Evolutionary conservation across 2,888 invertebrate genomes (phyloP).

Genomic region (Cynaeus angustus): DNA sequence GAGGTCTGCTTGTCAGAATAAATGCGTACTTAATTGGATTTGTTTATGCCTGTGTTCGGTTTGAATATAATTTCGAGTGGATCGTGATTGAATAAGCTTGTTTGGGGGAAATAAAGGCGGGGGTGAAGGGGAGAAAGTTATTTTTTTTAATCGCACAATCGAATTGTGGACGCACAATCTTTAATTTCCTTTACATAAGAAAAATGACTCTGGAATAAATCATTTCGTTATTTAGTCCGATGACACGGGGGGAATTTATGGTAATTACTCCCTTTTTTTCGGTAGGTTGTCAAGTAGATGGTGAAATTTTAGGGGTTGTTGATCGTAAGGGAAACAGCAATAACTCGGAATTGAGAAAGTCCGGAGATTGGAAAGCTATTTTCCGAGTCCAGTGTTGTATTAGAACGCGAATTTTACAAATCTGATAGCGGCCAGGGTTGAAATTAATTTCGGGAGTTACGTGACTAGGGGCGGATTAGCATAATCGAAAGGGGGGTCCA

Average conservation of each 20-base stretch:
- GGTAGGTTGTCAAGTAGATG: background rate
- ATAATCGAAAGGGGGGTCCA: conserved; percentile 11
- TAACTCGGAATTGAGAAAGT: conserved; percentile 53
- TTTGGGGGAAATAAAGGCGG: conserved; percentile 53
- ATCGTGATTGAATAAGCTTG: conserved; percentile 69
- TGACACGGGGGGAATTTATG: conserved; percentile 42
- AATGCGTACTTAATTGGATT: conserved; percentile 71
- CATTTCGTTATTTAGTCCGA: conserved; percentile 34
- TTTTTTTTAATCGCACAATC: conserved; percentile 57
- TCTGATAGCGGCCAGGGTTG: conserved; percentile 14
- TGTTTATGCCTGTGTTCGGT: conserved; percentile 69
- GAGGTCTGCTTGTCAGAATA: conserved; percentile 68
- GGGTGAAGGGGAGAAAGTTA: conserved; percentile 60
- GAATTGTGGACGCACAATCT: conserved; percentile 24
- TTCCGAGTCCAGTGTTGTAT: conserved; percentile 54
- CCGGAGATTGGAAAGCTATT: conserved; percentile 63
- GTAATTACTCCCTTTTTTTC: conserved; percentile 37
- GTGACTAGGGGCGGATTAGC: conserved; percentile 17
- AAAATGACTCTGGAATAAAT: conserved; percentile 28
- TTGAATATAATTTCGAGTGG: conserved; percentile 68
- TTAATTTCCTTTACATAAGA: conserved; percentile 44
- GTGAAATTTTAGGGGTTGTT: conserved; percentile 17
- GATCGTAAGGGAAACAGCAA: conserved; percentile 14
- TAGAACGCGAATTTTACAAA: conserved; percentile 22
- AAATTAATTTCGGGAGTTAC: conserved; percentile 29